Percentiles rank a stretch among this genome's conserved stretches.
Evolutionary conservation across 2,113 vertebrate species (phyloP).

Genomic region (Microtus oregoni): DNA sequence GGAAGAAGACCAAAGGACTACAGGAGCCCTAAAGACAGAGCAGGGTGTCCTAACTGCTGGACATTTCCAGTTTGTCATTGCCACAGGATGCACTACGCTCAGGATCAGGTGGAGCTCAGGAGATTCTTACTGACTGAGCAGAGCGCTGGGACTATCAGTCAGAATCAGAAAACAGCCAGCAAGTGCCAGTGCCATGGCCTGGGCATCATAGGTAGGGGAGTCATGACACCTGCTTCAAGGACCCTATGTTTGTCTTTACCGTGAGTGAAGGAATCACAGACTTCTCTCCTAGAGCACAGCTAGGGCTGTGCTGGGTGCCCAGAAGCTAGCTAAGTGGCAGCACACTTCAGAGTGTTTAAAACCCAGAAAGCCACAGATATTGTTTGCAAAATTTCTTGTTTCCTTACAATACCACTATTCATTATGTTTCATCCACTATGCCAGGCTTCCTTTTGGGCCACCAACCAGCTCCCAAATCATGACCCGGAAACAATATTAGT

Average conservation of each 20-base stretch:
- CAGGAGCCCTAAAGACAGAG: not conserved
- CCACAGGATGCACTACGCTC: not conserved
- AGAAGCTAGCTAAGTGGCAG: not conserved
- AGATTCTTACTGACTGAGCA: not conserved
- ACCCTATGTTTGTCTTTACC: not conserved
- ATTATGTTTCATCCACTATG: not conserved
- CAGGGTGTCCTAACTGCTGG: not conserved
- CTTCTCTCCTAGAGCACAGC: not conserved
- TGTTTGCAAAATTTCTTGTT: not conserved
- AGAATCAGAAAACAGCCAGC: not conserved
- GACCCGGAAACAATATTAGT: not conserved
- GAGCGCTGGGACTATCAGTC: not conserved
- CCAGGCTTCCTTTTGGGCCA: not conserved
- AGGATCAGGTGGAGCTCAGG: not conserved
- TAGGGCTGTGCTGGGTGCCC: too few species aligned
- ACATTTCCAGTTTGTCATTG: not conserved
- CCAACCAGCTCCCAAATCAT: not conserved
- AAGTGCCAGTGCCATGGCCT: not conserved
- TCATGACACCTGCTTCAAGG: not conserved
- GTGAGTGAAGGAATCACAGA: not conserved
- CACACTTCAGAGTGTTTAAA: not conserved
- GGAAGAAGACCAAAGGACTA: not conserved
- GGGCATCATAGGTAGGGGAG: fast-evolving
- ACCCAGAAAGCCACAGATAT: not conserved
- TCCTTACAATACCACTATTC: not conserved